phyloP scores from a whole-genome alignment of 2,797 vertebrate genomes.

The Pseudomugil gertrudae region DNA sequence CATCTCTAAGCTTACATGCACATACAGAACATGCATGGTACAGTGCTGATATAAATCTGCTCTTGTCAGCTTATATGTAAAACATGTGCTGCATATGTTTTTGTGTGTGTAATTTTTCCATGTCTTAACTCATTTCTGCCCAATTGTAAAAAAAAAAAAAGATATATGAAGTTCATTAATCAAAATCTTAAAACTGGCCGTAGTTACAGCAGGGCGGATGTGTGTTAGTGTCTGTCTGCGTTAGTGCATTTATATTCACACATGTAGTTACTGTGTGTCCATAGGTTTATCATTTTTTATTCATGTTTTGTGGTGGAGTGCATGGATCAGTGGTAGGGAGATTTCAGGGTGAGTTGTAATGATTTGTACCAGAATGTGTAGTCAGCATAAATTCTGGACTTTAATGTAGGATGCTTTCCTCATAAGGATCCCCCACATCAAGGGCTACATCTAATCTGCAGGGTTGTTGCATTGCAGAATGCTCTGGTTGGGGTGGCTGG shows the following conservation, averaged over 20 bases:
- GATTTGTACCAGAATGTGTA: conserved; percentile 14
- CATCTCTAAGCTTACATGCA: conserved; percentile 39
- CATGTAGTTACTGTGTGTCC: conserved; percentile 4
- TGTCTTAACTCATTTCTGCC: conserved; percentile 64
- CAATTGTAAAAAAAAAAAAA: conserved; percentile 63
- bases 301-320: conserved; percentile 31
- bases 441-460: no score
- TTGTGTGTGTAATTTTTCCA: conserved; percentile 11
- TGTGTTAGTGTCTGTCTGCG: conserved; percentile 36
- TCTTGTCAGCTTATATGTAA: conserved; percentile 49
- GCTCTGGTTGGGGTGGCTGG: no score
- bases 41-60: conserved; percentile 56
- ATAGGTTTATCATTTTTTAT: conserved; percentile 21
- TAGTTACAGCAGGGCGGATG: conserved; percentile 55
- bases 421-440: no score
- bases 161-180: conserved; percentile 79
- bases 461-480: no score
- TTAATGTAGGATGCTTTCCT: conserved; percentile 7
- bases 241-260: conserved; percentile 39
- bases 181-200: conserved; percentile 76
- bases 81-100: conserved; percentile 15
- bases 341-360: conserved; percentile 16
- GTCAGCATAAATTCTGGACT: neutral
- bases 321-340: conserved; percentile 2
- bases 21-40: conserved; percentile 21